Base-by-base conservation (phyloP, 2,113 vertebrate species). In the Brachypodius melanocephalos region DNA sequence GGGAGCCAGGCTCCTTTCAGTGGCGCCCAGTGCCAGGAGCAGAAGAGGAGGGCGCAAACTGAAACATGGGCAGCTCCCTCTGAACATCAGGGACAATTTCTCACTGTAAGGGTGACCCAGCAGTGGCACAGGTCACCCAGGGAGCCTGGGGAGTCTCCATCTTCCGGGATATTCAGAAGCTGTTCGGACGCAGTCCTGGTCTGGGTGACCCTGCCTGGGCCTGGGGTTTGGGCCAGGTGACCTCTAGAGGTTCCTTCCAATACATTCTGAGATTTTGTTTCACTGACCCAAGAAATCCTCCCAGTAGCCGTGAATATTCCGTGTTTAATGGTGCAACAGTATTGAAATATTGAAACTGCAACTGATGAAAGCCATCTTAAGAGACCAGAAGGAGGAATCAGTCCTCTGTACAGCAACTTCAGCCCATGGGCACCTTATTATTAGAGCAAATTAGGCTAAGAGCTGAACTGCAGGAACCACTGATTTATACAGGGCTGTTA, bases 381-480 rank as follows among this genome's bases (percentile, higher is more conserved):
- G 14, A 67, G 58, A 83, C 29, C 42, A 72, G 42, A 73, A 69
- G 0, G 5, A 48, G 40, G 75, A 80, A 42, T 48, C 63, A 58
- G 36, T 14, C 21, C 59, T 36, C 49, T 31, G 36, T 9, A 29
- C n/a, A 57, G 49, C 54, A 79, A 63, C 16, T 31, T 59, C 74
- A 85, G 77, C 54, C 93, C 59, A 55, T 24, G 38, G 85, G 78
- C 75, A 69, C 55, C 48, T 75, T 75, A 29, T 14, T 62, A 55
- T 38, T 78, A 77, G 31, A 78, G 68, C 31, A 90, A 94, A 90
- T 63, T 45, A 88, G 89, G 36, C 51, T 83, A 69, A 68, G 14
- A 88, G 74, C 67, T 73, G 67, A 85, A 83, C 75, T 85, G 67
- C 82, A 95, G 67, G 54, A 85, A 65, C 38, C 38, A 54, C 34